phyloP scores from a whole-genome alignment of 2,888 invertebrate genomes.

The Dendrolimus houi region DNA sequence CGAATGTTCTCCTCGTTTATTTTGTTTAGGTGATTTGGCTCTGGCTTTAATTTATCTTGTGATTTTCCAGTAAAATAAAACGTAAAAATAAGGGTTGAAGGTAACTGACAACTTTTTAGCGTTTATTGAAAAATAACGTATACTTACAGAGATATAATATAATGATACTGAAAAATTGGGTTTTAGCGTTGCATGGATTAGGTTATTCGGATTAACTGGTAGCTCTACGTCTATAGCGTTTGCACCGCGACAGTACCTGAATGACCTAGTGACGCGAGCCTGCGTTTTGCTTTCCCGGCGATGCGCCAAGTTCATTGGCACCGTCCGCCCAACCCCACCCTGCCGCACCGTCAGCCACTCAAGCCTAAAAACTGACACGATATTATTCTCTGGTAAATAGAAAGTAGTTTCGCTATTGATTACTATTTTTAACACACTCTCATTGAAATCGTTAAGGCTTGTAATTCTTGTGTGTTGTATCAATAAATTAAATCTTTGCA shows the following conservation, averaged over 20 bases:
- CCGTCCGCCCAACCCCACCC: conserved; percentile 24
- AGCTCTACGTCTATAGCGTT: conserved; percentile 17
- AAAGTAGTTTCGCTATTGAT: conserved; percentile 53
- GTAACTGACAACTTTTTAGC: too few species aligned
- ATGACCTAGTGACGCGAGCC: conserved; percentile 56
- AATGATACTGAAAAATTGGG: too few species aligned
- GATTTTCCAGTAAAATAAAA: too few species aligned
- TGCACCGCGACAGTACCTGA: conserved; percentile 46
- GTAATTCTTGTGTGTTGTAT: conserved; percentile 15
- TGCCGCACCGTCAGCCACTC: conserved; percentile 13
- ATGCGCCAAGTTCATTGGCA: conserved; percentile 67
- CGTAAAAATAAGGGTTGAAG: too few species aligned
- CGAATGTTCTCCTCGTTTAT: too few species aligned
- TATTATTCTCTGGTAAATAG: conserved; percentile 56
- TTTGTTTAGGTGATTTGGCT: too few species aligned
- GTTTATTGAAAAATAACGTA: too few species aligned
- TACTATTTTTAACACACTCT: conserved; percentile 18
- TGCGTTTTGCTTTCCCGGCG: conserved; percentile 59
- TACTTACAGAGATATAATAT: too few species aligned
- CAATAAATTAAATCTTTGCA: conserved; percentile 21
- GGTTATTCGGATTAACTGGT: conserved; percentile 23
- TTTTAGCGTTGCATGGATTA: not conserved
- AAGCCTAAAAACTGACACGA: conserved; percentile 55
- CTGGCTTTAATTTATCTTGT: too few species aligned
- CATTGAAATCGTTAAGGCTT: conserved; percentile 1